Percentiles rank a stretch among this genome's conserved stretches.
These are phyloP conservation scores for Arge pagana DNA, from an alignment of 2,888 invertebrate species.

Conservation along the genomic window DNA sequence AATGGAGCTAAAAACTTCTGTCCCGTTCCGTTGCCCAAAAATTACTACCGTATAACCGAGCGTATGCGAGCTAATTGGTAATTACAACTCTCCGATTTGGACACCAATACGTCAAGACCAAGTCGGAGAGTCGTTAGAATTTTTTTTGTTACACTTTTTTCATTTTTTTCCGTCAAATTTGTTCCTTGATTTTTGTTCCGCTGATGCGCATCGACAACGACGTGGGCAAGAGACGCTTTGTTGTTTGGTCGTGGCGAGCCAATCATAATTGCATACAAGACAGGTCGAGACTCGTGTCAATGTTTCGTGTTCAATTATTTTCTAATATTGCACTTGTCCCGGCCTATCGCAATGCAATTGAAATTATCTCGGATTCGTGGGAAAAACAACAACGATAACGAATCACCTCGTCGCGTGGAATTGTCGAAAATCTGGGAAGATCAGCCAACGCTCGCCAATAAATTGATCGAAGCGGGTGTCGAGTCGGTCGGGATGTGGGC, in stretches of 20 bases:
- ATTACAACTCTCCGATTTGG: conserved; percentile 40
- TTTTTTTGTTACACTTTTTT: no score
- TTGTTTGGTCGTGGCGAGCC: no score
- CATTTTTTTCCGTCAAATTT: no score
- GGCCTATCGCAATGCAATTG: conserved; percentile 57
- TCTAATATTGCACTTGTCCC: conserved; percentile 61
- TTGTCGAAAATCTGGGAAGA: background rate
- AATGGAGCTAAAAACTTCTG: background rate
- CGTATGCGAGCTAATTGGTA: no score
- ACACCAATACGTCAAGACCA: conserved; percentile 43
- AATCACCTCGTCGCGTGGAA: background rate
- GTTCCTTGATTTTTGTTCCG: no score
- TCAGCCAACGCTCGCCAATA: conserved; percentile 1
- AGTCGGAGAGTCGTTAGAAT: conserved; percentile 32
- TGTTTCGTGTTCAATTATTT: conserved; percentile 46
- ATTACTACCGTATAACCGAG: no score
- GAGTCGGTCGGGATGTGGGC: conserved; percentile 56
- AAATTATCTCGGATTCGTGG: conserved; percentile 27
- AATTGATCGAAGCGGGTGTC: conserved; percentile 27
- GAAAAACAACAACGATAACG: background rate
- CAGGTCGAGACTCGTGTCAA: conserved; percentile 59
- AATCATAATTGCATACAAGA: conserved; percentile 50
- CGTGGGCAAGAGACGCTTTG: no score
- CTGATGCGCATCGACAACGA: no score
- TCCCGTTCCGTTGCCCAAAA: no score